Base-by-base conservation (phyloP, 2,113 vertebrate genomes). In the Protobothrops mucrosquamatus region DNA sequence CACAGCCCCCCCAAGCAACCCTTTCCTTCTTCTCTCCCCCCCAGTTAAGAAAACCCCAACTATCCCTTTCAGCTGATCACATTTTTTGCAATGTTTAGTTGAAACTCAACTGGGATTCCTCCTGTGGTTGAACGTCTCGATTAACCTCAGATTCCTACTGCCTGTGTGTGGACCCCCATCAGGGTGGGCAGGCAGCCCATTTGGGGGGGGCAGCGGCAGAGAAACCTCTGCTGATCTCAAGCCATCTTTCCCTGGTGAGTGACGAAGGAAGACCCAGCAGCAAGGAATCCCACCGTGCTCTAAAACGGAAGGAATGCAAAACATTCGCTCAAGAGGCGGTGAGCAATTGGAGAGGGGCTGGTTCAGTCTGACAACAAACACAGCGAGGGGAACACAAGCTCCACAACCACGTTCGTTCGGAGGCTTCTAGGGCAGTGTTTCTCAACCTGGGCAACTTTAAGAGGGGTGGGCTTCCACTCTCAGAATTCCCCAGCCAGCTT, bases 301-400 rank as follows among this genome's bases (percentile, higher is more conserved):
- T 92, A 92, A 93, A 93, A 57, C 46, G 96, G 95, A 97, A 97
- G 96, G 95, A 97, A 97, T 97, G 92, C 92, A 52, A 94, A 96
- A 91, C 89, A 92, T 93, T 95, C 93, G 92, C 89, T 92, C 88
- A 61, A 91, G 93, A 92, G 95, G 22, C 18, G 6, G 18, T 4
- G 46, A 48, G 22, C 64, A 61, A 89, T 9, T 9, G 8, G 14
- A 14, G 52, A 34, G 51, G 93, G 95, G 94, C 43, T 85, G 95
- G 87, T 93, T 93, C 69, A n/a, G 85, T 4, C 57, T 8, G 93
- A 95, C 94, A 93, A 74, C 85, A 39, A 23, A 54, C 85, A 54
- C 74, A 61, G 94, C 96, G 91, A 91, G 92, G 95, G 93, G 18
- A 96, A 94, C 95, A 91, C 95, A 93, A 95, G 90, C 91, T 59